Evolutionary conservation across 2,113 vertebrate species (phyloP).

Genomic region (Salminus brasiliensis): DNA sequence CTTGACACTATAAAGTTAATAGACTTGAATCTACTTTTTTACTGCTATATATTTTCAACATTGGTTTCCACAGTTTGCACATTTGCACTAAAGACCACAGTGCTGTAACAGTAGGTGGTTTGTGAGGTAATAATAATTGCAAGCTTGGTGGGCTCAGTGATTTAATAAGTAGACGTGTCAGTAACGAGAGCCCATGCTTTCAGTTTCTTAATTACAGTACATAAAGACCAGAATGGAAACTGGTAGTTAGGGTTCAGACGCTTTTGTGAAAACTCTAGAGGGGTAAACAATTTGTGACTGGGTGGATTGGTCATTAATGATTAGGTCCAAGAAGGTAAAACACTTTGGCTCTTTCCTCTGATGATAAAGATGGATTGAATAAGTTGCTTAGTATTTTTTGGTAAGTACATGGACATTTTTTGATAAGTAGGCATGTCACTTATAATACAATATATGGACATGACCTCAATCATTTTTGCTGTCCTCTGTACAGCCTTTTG

Average conservation of each 20-base stretch:
- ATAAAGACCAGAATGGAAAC: neutral
- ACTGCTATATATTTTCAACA: neutral
- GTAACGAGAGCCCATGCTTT: neutral
- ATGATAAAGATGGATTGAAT: too few relatives aligned
- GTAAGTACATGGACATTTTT: too few relatives aligned
- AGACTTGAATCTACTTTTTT: neutral
- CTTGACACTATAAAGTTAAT: neutral
- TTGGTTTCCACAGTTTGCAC: too few relatives aligned
- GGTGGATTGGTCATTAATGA: too few relatives aligned
- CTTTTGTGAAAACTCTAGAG: neutral
- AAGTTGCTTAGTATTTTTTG: too few relatives aligned
- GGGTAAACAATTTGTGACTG: neutral
- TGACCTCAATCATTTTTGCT: too few relatives aligned
- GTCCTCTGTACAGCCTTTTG: too few relatives aligned
- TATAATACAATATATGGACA: too few relatives aligned
- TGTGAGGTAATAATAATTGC: neutral
- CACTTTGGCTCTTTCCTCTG: neutral
- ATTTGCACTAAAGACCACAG: neutral
- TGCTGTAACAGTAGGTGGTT: neutral
- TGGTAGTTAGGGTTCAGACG: neutral
- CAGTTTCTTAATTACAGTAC: neutral
- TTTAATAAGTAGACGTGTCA: neutral
- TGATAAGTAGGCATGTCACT: too few relatives aligned
- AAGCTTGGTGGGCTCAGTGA: neutral
- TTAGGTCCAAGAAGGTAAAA: too few relatives aligned